Conservation (phyloP, 2,113 vertebrate species). For the Neotragus pygmaeus region DNA sequence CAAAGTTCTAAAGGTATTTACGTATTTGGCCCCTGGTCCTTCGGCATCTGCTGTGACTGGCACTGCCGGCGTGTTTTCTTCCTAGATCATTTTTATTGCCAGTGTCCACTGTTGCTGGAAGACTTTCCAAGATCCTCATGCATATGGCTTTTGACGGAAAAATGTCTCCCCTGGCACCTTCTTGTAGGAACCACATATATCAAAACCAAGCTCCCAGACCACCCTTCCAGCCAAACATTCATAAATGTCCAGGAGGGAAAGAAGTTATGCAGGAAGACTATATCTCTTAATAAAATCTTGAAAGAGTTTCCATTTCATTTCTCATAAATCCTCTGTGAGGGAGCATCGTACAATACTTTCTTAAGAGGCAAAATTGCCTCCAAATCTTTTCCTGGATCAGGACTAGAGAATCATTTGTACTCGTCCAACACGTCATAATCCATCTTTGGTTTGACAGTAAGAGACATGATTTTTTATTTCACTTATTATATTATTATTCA, state of each 20-base stretch:
- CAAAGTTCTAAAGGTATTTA: not conserved
- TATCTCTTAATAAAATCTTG: slow-evolving; percentile 73
- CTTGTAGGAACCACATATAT: slow-evolving; percentile 58
- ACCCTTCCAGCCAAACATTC: slow-evolving; percentile 62
- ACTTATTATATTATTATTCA: slow-evolving; percentile 40
- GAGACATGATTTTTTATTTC: slow-evolving; percentile 21
- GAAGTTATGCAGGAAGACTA: slow-evolving; percentile 62
- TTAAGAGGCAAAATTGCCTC: slow-evolving; percentile 58
- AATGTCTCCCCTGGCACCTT: slow-evolving; percentile 63
- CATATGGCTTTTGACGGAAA: slow-evolving; percentile 59
- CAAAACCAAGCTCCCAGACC: slow-evolving; percentile 51
- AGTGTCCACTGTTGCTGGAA: slow-evolving; percentile 33
- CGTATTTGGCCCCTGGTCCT: not conserved
- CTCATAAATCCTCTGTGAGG: slow-evolving; percentile 69
- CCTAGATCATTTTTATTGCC: slow-evolving; percentile 50
- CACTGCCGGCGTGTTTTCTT: not conserved
- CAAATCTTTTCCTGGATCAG: slow-evolving; percentile 46
- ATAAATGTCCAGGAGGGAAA: slow-evolving; percentile 63
- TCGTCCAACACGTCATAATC: slow-evolving; percentile 1
- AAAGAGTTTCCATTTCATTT: slow-evolving; percentile 72
- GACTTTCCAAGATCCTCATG: slow-evolving; percentile 43
- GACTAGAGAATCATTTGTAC: slow-evolving; percentile 37
- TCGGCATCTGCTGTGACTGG: not conserved
- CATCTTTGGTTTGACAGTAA: slow-evolving; percentile 18
- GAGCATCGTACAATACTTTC: slow-evolving; percentile 46